Conservation (phyloP, 2,888 invertebrate species). For the Tetropium fuscum region DNA sequence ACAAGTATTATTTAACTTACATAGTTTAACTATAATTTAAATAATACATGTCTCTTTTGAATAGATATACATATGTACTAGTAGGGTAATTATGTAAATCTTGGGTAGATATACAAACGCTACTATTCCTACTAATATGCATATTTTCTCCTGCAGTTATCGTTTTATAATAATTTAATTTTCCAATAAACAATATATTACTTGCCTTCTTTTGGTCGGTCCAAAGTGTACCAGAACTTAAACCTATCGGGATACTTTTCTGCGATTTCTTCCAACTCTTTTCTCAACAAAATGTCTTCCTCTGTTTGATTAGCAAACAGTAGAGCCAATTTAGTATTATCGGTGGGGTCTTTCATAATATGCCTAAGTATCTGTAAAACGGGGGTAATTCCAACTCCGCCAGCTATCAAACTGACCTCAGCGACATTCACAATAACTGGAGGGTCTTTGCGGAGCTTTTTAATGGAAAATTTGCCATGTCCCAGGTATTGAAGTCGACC, state of each 20-base stretch:
- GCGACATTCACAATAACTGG: constrained; percentile 76
- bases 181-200: neutral
- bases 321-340: constrained; percentile 83
- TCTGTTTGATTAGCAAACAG: constrained; percentile 98
- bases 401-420: constrained; percentile 94
- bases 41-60: too few species aligned
- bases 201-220: constrained; percentile 84
- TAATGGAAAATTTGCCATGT: constrained; percentile 85
- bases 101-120: too few species aligned
- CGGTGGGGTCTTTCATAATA: constrained; percentile 82
- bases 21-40: too few species aligned
- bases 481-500: constrained; percentile 90
- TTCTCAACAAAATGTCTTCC: constrained; percentile 90
- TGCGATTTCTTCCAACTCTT: constrained; percentile 86
- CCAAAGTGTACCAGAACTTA: constrained; percentile 96
- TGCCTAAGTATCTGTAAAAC: constrained; percentile 95
- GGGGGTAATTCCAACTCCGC: constrained; percentile 94
- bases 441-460: constrained; percentile 91
- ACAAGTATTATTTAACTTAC: too few species aligned
- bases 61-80: too few species aligned
- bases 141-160: neutral
- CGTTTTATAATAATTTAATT: neutral
- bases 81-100: too few species aligned
- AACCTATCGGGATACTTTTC: constrained; percentile 81
- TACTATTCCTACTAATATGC: too few species aligned